A percentile compares a stretch with the other conserved stretches of the same genome.
Evolutionary conservation across 2,797 vertebrate genomes (phyloP).

Genomic region (Typhlichthys eigenmanni): DNA sequence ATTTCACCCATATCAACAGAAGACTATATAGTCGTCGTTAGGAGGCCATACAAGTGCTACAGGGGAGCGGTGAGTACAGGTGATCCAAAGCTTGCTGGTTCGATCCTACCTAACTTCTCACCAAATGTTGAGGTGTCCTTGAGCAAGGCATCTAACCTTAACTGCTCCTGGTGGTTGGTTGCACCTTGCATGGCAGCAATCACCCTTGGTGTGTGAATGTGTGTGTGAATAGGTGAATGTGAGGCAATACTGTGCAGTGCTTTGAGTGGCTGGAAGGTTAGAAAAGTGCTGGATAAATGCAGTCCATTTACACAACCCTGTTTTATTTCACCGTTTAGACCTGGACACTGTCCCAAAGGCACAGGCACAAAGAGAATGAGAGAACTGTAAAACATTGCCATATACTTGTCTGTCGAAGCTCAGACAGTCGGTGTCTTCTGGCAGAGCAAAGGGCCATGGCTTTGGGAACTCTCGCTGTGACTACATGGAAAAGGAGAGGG

Average conservation of each 20-base stretch:
- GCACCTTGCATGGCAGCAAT: too few species aligned
- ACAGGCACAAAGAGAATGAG: conserved; percentile 23
- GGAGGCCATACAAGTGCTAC: conserved; percentile 20
- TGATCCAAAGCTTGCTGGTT: too few species aligned
- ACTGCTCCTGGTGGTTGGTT: too few species aligned
- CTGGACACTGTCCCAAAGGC: conserved; percentile 25
- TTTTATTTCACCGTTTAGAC: conserved; percentile 36
- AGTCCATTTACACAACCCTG: background rate
- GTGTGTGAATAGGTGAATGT: too few species aligned
- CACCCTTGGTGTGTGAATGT: too few species aligned
- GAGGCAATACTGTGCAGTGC: too few species aligned
- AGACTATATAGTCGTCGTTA: conserved; percentile 1
- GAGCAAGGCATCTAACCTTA: too few species aligned
- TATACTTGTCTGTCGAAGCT: conserved; percentile 36
- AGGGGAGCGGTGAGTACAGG: background rate
- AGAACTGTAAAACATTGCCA: conserved; percentile 18
- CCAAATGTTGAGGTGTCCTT: too few species aligned
- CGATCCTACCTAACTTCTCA: too few species aligned
- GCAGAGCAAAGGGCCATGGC: conserved; percentile 39
- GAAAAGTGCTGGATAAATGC: too few species aligned
- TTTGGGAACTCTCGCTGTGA: conserved; percentile 56
- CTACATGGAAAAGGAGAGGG: conserved; percentile 66
- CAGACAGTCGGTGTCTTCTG: conserved; percentile 56
- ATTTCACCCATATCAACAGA: conserved; percentile 3
- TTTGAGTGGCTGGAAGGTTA: too few species aligned